Evolutionary conservation across 2,113 vertebrate genomes (phyloP).

Genomic region (Ochotona curzoniae): DNA sequence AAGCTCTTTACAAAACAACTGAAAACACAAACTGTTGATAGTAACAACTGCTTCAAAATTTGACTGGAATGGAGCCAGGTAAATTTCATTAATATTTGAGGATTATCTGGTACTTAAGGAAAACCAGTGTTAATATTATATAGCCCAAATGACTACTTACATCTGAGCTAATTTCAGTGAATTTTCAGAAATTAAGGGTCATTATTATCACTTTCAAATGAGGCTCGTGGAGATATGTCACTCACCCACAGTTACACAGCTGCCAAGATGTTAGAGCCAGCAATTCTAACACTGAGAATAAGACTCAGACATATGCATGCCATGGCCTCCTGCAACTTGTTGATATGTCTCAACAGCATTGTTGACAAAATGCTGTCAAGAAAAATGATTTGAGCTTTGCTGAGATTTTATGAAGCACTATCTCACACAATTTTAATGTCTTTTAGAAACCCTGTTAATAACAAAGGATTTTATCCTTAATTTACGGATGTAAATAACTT

Average conservation of each 20-base stretch:
- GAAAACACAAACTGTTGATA: not conserved
- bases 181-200: not conserved
- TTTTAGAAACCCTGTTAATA: not conserved
- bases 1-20: not conserved
- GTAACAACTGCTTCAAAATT: not conserved
- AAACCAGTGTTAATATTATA: not conserved
- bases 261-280: not conserved
- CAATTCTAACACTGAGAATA: too few relatives aligned
- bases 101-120: not conserved
- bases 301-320: not conserved
- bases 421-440: not conserved
- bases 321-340: not conserved
- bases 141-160: not conserved
- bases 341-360: not conserved
- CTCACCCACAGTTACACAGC: not conserved
- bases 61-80: not conserved
- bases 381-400: not conserved
- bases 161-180: not conserved
- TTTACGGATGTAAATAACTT: not conserved
- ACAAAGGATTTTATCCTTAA: not conserved
- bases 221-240: not conserved
- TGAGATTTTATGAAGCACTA: not conserved
- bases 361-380: not conserved
- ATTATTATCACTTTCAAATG: not conserved
- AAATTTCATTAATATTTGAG: not conserved